Evolutionary conservation across 2,888 invertebrate species (phyloP).

Genomic region (Yponomeuta plumbellus): DNA sequence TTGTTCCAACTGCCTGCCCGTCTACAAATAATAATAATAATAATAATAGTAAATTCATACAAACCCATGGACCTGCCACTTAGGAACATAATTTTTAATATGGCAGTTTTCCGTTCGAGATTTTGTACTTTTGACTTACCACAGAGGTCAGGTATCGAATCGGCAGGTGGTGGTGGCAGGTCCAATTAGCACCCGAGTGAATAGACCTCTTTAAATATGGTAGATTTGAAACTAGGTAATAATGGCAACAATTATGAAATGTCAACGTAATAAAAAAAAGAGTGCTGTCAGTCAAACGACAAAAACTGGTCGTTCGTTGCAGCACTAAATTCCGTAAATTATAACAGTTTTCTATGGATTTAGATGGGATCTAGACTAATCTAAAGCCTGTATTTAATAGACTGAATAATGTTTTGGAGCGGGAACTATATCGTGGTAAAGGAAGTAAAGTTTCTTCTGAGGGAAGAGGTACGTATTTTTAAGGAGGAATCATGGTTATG

Average conservation of each 20-base stretch:
- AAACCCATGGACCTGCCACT: no score
- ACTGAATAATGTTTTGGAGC: conserved; percentile 88
- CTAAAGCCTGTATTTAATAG: conserved; percentile 56
- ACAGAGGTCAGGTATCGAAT: no score
- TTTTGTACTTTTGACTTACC: no score
- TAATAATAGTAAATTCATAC: no score
- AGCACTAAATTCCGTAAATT: conserved; percentile 51
- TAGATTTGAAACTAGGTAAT: conserved; percentile 11
- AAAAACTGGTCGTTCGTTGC: conserved; percentile 60
- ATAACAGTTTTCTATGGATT: conserved; percentile 64
- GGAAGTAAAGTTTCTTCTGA: conserved; percentile 85
- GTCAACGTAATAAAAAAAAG: background rate
- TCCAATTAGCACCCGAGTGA: no score
- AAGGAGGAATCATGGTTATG: conserved; percentile 63
- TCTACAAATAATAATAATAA: no score
- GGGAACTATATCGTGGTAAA: conserved; percentile 83
- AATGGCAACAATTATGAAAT: conserved; percentile 17
- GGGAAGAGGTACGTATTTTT: conserved; percentile 82
- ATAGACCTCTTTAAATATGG: conserved; percentile 17
- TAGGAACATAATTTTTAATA: no score
- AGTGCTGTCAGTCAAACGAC: conserved; percentile 45
- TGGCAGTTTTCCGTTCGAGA: no score
- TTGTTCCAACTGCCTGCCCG: no score
- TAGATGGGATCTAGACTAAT: conserved; percentile 63
- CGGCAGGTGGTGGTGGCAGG: no score